Base-by-base conservation (phyloP, 2,113 vertebrate genomes). In the Engystomops pustulosus region DNA sequence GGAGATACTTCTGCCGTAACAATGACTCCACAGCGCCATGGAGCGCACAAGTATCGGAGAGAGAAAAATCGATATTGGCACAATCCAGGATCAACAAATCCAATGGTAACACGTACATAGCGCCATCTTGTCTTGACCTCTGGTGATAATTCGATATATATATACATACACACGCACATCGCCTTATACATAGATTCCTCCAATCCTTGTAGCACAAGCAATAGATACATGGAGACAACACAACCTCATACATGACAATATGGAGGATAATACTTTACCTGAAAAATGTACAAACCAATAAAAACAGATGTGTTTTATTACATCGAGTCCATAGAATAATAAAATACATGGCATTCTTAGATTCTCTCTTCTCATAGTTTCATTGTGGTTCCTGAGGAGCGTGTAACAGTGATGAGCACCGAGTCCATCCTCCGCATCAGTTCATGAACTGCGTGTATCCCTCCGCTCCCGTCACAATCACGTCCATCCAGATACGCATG, bases 401-500 rank as follows among this genome's bases (percentile, higher is more conserved):
- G 17, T n/a, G n/a, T 41, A 25, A 78, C 23, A 32, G 38, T 27
- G 41, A 32, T 15, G 15, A 58, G 25, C 14, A 23, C 20, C 12
- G 53, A 47, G 11, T 7, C 18, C 0, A 2, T 6, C 15, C 3
- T 49, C 34, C 53, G 85, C 44, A 89, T 95, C 88, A 96, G 93
- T 92, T 97, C 93, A 97, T 93, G 91, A 99, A 99, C 91, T 99
- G 97, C 0, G 98, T 99, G 90, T 99, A 99, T 2, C 98, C 98
- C 91, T 99, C 98, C 0, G 98, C 97, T 17, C 98, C 98, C 0
- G 98, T 99, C 83, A 99, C 97, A 0, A 99, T 98, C 82, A 96
- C 98, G 0, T 99, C 98, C 98, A 99, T 99, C 98, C 98, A 99
- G 87, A 99, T 99, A 84, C 98, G 91, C 98, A 99, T 99, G 90